phyloP scores from a whole-genome alignment of 23 tunicate species.

The Halocynthia aurantium region DNA sequence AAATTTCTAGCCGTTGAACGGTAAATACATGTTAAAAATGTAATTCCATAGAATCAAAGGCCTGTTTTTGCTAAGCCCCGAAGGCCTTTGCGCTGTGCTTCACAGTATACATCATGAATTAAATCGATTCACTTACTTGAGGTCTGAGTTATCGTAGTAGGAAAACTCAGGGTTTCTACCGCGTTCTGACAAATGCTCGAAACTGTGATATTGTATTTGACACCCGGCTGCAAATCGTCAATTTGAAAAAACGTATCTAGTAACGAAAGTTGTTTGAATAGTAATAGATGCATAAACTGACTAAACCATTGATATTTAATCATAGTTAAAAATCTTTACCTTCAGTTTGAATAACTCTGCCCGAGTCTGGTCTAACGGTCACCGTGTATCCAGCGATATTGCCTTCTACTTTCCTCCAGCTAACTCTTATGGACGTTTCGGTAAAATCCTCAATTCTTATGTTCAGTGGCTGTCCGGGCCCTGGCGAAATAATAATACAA shows the following conservation, averaged over 20 bases:
- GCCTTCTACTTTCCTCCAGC: conserved; percentile 12
- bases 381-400: neutral
- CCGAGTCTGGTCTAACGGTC: neutral
- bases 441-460: conserved; percentile 5
- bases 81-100: neutral
- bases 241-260: conserved; percentile 12
- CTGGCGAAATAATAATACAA: neutral
- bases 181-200: conserved; percentile 21
- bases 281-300: too few species aligned
- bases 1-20: too few species aligned
- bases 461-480: neutral
- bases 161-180: conserved; percentile 12
- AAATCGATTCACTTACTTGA: conserved; percentile 25
- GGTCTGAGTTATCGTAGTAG: conserved; percentile 8
- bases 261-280: neutral
- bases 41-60: too few species aligned
- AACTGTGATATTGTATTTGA: conserved; percentile 32
- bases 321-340: neutral
- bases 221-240: conserved; percentile 36
- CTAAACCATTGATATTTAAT: too few species aligned
- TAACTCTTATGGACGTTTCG: conserved; percentile 28
- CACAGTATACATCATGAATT: neutral
- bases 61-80: neutral
- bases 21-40: too few species aligned
- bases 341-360: neutral